Conservation (phyloP, 2,888 invertebrate genomes). For the Phortica okadai region DNA sequence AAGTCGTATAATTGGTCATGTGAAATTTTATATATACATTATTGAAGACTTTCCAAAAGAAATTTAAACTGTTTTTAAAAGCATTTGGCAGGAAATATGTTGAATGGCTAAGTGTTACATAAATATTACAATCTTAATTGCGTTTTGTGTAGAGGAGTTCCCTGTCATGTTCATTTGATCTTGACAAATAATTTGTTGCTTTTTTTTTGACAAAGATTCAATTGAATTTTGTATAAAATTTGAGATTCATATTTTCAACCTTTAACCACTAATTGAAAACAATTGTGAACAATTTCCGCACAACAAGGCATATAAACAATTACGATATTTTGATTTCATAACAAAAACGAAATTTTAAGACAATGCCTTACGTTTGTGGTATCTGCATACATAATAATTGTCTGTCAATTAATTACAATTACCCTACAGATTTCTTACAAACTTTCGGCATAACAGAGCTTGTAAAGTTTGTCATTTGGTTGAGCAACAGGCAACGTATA, state of each 20-base stretch:
- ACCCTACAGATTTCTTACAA: constrained; percentile 47
- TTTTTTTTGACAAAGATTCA: not conserved
- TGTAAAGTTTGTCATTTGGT: constrained; percentile 49
- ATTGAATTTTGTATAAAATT: not conserved
- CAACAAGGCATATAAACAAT: not conserved
- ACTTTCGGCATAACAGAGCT: not conserved
- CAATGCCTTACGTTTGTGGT: not conserved
- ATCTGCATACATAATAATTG: constrained; percentile 49
- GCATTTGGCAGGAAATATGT: too few species aligned
- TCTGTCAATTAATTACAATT: constrained; percentile 59
- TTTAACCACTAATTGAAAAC: not conserved
- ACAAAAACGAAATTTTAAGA: not conserved
- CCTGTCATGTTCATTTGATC: not conserved
- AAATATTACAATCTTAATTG: too few species aligned
- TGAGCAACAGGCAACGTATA: constrained; percentile 18
- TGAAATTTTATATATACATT: too few species aligned
- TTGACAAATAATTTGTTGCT: not conserved
- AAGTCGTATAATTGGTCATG: too few species aligned
- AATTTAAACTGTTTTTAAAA: too few species aligned
- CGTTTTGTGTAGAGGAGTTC: not conserved
- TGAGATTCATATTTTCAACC: not conserved
- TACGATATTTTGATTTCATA: not conserved
- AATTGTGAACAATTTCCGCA: not conserved
- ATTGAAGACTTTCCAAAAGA: too few species aligned
- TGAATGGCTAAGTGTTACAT: too few species aligned